phyloP scores from a whole-genome alignment of 2,888 invertebrate genomes.

The Athalia rosae region DNA sequence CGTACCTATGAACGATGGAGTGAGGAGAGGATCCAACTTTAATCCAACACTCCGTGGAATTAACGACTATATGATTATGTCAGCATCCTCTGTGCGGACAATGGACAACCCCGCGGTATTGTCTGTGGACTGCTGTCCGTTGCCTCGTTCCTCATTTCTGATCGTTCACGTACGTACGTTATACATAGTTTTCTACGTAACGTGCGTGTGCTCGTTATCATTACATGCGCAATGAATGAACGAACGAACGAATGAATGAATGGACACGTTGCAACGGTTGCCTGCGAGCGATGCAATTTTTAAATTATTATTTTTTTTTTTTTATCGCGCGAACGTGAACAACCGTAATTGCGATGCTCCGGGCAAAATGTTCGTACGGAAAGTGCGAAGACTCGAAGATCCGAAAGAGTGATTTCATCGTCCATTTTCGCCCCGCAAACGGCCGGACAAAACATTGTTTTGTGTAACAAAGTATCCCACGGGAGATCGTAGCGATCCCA shows the following conservation, averaged over 20 bases:
- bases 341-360: too few species aligned
- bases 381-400: too few species aligned
- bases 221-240: too few species aligned
- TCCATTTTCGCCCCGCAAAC: too few species aligned
- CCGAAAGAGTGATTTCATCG: too few species aligned
- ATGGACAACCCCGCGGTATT: slow-evolving; percentile 69
- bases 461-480: background rate
- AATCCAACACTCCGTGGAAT: slow-evolving; percentile 48
- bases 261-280: too few species aligned
- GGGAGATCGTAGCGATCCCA: background rate
- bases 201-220: background rate
- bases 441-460: too few species aligned
- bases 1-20: background rate
- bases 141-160: slow-evolving; percentile 17
- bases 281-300: too few species aligned
- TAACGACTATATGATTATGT: slow-evolving; percentile 68
- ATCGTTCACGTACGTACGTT: background rate
- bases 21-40: slow-evolving; percentile 8
- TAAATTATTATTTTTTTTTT: too few species aligned
- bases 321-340: too few species aligned
- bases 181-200: too few species aligned
- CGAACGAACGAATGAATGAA: too few species aligned
- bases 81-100: slow-evolving; percentile 70
- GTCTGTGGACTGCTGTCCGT: slow-evolving; percentile 57
- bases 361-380: background rate